Conservation (phyloP, 2,797 vertebrate species). For the Glyptemys insculpta region DNA sequence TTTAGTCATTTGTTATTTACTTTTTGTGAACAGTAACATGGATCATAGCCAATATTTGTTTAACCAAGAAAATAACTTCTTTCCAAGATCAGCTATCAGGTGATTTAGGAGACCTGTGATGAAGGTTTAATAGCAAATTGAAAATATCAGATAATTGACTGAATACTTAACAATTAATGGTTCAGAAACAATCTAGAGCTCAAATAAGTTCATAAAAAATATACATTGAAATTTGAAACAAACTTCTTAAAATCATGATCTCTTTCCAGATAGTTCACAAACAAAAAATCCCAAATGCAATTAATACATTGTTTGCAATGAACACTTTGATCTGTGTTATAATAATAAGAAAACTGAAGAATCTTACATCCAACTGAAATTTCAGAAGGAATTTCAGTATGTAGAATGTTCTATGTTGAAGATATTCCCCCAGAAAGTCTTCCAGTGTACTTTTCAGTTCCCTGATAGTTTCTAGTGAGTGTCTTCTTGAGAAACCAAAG, state of each 20-base stretch:
- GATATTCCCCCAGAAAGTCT: background rate
- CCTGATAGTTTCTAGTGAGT: background rate
- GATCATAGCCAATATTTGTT: background rate
- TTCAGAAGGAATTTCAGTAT: background rate
- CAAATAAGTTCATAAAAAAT: background rate
- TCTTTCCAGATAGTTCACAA: background rate
- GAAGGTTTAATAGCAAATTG: background rate
- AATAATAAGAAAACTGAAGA: background rate
- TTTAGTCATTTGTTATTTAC: background rate
- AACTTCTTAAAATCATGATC: background rate
- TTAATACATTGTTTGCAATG: background rate
- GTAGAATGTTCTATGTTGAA: accelerated
- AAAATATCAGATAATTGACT: background rate
- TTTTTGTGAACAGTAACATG: background rate
- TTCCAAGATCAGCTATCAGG: background rate
- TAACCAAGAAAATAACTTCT: background rate
- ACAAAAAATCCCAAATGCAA: background rate
- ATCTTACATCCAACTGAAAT: background rate
- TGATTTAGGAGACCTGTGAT: background rate
- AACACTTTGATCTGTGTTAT: background rate
- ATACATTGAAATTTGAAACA: background rate
- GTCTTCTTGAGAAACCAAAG: background rate
- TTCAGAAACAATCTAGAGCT: background rate
- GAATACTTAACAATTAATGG: background rate
- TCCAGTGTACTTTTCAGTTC: background rate